These are phyloP conservation scores for Porites evermanni DNA, from an alignment of 92 coral and sea anemone genomes.

Conservation along the genomic window DNA sequence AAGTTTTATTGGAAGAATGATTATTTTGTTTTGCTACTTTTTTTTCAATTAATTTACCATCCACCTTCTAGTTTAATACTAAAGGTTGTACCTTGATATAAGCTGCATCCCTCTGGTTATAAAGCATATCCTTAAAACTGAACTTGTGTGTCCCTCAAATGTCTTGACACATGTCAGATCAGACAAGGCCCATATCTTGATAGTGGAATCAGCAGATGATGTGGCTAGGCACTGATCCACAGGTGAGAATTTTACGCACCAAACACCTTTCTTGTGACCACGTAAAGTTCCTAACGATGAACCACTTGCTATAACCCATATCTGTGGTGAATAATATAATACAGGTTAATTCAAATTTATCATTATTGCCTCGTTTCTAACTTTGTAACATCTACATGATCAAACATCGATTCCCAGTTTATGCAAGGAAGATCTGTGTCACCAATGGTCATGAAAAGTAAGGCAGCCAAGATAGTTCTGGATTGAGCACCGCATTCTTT, in stretches of 20 bases:
- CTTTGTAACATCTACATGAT: no score
- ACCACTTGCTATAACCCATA: conserved; percentile 85
- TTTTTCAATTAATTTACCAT: no score
- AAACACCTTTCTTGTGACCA: conserved; percentile 95
- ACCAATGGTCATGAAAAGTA: no score
- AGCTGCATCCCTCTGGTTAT: conserved; percentile 93
- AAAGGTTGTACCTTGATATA: conserved; percentile 76
- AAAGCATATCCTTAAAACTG: conserved; percentile 86
- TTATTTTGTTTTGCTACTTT: no score
- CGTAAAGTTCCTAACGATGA: conserved; percentile 81
- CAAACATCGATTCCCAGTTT: no score
- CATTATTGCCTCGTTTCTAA: no score
- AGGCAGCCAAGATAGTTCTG: no score
- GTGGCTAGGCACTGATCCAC: conserved; percentile 96
- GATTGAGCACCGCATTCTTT: no score
- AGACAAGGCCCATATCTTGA: conserved; percentile 97
- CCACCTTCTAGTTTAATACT: background rate
- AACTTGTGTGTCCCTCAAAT: conserved; percentile 92
- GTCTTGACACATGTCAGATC: conserved; percentile 96
- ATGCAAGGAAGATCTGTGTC: no score
- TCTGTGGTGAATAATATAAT: conserved; percentile 30
- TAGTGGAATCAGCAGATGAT: conserved; percentile 90
- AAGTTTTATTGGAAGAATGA: no score
- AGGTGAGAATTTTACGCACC: conserved; percentile 95
- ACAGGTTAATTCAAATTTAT: no score